These are phyloP conservation scores for Lipotes vexillifer DNA, from an alignment of 2,113 vertebrate genomes.

Conservation along the genomic window DNA sequence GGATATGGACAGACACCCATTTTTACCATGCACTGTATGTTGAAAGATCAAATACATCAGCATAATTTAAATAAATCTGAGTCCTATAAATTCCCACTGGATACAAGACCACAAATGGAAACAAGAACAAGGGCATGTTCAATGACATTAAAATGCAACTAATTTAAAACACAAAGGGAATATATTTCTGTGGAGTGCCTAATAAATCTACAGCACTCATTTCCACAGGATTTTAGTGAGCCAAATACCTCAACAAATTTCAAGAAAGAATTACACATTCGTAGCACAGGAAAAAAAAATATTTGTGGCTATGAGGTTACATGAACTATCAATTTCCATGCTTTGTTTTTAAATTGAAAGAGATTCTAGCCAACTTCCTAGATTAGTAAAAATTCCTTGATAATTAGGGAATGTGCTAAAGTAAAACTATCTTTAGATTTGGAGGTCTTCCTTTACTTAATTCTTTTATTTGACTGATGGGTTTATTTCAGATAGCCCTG, in stretches of 20 bases:
- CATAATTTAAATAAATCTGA: conserved; percentile 75
- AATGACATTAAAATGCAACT: conserved; percentile 71
- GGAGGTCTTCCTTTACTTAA: neutral
- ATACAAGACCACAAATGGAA: conserved; percentile 69
- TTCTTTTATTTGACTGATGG: neutral
- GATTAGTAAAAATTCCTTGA: conserved; percentile 6
- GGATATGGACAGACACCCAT: conserved; percentile 64
- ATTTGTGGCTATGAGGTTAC: conserved; percentile 21
- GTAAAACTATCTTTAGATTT: conserved; percentile 6
- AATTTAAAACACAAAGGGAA: conserved; percentile 72
- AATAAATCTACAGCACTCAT: conserved; percentile 69
- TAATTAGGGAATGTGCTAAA: neutral
- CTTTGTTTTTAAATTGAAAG: conserved; percentile 30
- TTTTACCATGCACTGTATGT: conserved; percentile 63
- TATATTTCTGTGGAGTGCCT: conserved; percentile 50
- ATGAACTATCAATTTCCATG: neutral
- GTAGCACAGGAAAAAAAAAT: conserved; percentile 2
- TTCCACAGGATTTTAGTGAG: conserved; percentile 56
- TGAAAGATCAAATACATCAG: conserved; percentile 74
- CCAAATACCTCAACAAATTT: conserved; percentile 48
- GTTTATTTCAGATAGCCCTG: neutral
- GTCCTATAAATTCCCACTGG: conserved; percentile 69
- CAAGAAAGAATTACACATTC: conserved; percentile 58
- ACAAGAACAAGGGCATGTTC: conserved; percentile 67
- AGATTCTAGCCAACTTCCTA: neutral